Evolutionary conservation across 2,797 vertebrate genomes (phyloP).

Genomic region (Siniperca scherzeri): DNA sequence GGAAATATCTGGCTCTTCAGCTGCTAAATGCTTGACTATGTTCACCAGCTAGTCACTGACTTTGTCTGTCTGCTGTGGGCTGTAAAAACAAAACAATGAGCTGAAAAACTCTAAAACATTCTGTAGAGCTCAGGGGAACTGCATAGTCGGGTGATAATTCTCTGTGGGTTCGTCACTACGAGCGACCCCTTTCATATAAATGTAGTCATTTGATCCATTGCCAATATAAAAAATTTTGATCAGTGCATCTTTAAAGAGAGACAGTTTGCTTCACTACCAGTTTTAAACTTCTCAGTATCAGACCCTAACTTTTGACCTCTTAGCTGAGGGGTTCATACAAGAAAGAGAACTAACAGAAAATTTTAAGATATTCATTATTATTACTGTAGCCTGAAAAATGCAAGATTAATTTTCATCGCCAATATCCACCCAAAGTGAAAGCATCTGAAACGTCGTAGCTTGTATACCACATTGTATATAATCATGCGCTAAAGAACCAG

Average conservation of each 20-base stretch:
- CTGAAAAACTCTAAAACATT: not conserved
- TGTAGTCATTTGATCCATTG: constrained; percentile 3
- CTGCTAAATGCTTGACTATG: not conserved
- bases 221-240: not conserved
- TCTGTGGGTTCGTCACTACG: not conserved
- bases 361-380: not conserved
- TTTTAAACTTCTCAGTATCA: constrained; percentile 3
- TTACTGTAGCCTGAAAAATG: not conserved
- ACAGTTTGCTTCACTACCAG: not conserved
- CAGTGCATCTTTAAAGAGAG: not conserved
- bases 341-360: not conserved
- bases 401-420: not conserved
- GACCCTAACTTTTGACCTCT: constrained; percentile 25
- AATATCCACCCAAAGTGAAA: not conserved
- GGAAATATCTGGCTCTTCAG: not conserved
- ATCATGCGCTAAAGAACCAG: constrained; percentile 10
- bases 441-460: not conserved
- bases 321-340: not conserved
- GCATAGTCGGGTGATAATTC: not conserved
- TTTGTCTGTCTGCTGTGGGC: not conserved
- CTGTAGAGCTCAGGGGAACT: no score
- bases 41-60: not conserved
- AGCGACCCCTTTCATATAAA: not conserved
- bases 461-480: not conserved
- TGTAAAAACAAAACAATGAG: no score